Evolutionary conservation across 2,888 invertebrate genomes (phyloP).

Genomic region (Caenorhabditis sp.): DNA sequence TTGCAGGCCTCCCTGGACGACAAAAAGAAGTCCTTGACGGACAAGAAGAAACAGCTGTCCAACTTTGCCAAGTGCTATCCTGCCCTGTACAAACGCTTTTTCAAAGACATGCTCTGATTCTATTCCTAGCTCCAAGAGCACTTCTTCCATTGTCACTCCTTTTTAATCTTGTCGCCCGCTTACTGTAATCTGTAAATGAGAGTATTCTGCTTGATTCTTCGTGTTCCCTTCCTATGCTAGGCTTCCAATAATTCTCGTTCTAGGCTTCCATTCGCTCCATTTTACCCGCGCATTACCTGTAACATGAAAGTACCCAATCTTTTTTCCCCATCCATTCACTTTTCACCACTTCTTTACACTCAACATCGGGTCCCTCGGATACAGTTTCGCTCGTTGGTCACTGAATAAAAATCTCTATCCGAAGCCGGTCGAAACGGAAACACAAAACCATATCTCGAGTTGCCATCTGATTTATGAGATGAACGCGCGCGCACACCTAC

Average conservation of each 20-base stretch:
- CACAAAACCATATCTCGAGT: slow-evolving; percentile 21
- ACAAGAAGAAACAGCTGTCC: slow-evolving; percentile 41
- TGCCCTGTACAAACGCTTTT: slow-evolving; percentile 22
- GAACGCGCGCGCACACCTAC: slow-evolving; percentile 25
- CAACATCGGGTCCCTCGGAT: no score
- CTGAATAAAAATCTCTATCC: slow-evolving; percentile 10
- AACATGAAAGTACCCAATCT: background rate
- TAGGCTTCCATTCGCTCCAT: no score
- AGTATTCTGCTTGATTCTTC: slow-evolving; percentile 1
- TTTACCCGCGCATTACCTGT: no score
- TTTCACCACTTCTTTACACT: no score
- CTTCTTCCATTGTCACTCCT: background rate
- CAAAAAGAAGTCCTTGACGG: slow-evolving; percentile 29
- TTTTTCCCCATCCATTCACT: background rate
- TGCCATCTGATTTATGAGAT: slow-evolving; percentile 37
- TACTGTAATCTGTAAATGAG: background rate
- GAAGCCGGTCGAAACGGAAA: slow-evolving; percentile 39
- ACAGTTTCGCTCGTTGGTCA: background rate
- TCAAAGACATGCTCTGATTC: slow-evolving; percentile 31
- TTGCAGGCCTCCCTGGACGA: slow-evolving; percentile 42
- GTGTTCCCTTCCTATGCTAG: no score
- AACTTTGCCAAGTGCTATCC: slow-evolving; percentile 46
- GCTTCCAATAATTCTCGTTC: no score
- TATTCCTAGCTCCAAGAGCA: no score
- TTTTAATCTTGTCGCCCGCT: background rate